Percentiles rank a stretch among this genome's conserved stretches.
These are phyloP conservation scores for Tetragnatha montana DNA, from an alignment of 2,888 invertebrate genomes.

Conservation along the genomic window DNA sequence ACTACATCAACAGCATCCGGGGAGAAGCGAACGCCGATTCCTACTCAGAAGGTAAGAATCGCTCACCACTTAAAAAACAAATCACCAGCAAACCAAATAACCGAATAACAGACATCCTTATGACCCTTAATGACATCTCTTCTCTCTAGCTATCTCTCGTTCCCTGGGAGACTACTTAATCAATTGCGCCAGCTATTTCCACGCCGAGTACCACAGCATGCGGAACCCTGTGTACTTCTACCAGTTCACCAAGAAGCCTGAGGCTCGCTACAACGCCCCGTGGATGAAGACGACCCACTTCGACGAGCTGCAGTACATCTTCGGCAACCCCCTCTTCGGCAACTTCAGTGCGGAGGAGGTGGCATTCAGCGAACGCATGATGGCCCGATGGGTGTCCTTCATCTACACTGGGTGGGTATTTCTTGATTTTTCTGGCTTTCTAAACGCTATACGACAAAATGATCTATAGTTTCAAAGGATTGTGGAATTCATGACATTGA, in stretches of 20 bases:
- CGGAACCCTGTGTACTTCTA: conserved; percentile 67
- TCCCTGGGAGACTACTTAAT: conserved; percentile 65
- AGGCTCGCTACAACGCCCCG: conserved; percentile 19
- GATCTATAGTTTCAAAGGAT: too few species aligned
- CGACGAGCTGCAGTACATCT: conserved; percentile 66
- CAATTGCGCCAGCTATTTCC: conserved; percentile 48
- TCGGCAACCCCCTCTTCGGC: conserved; percentile 57
- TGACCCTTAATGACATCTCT: background rate
- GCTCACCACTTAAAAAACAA: too few species aligned
- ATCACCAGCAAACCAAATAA: too few species aligned
- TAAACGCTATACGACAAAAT: background rate
- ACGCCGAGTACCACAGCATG: conserved; percentile 60
- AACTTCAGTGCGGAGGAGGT: conserved; percentile 61
- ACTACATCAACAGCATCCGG: conserved; percentile 36
- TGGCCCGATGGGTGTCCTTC: conserved; percentile 62
- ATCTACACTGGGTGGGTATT: conserved; percentile 57
- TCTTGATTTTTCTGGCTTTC: background rate
- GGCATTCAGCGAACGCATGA: conserved; percentile 13
- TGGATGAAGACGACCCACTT: conserved; percentile 71
- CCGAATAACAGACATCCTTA: too few species aligned
- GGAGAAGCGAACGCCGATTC: conserved; percentile 35
- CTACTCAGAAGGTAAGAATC: background rate
- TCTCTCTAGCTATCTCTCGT: conserved; percentile 24
- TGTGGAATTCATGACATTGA: too few species aligned
- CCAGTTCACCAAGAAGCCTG: conserved; percentile 52